A percentile compares a stretch with the other conserved stretches of the same genome.
Evolutionary conservation across 1,140 invertebrate species (phyloP).

Genomic region (Ips typographus): DNA sequence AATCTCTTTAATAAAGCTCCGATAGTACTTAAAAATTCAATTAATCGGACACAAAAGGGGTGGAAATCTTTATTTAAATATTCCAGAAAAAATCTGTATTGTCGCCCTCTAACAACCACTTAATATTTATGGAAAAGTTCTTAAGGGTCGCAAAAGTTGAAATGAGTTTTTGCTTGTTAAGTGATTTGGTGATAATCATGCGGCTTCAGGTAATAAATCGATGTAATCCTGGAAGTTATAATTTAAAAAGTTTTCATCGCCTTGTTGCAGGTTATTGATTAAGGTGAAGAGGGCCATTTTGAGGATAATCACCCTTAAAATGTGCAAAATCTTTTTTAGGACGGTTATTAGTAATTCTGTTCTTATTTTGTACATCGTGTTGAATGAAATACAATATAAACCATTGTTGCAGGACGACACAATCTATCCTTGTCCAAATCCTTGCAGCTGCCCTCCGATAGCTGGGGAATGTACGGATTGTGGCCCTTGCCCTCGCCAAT

Average conservation of each 20-base stretch:
- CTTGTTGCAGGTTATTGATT: too few species aligned
- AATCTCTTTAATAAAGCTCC: not conserved
- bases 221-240: too few species aligned
- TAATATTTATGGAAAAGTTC: slow-evolving; percentile 1
- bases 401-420: slow-evolving; percentile 43
- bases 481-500: slow-evolving; percentile 45
- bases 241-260: too few species aligned
- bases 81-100: not conserved
- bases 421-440: slow-evolving; percentile 41
- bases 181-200: too few species aligned
- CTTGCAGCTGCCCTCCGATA: slow-evolving; percentile 45
- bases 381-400: not conserved
- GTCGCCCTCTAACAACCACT: not conserved
- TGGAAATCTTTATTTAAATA: not conserved
- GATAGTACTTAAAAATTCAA: slow-evolving; percentile 6
- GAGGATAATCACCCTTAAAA: too few species aligned
- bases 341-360: not conserved
- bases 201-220: too few species aligned
- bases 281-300: too few species aligned
- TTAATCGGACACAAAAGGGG: slow-evolving; percentile 11
- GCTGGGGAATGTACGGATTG: slow-evolving; percentile 45
- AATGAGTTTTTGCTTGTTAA: too few species aligned
- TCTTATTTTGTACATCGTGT: not conserved
- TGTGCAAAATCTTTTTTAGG: not conserved
- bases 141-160: too few species aligned